Percentiles rank a stretch among this genome's conserved stretches.
phyloP scores from a whole-genome alignment of 2,888 invertebrate species.

The Synergus laeviventris region DNA sequence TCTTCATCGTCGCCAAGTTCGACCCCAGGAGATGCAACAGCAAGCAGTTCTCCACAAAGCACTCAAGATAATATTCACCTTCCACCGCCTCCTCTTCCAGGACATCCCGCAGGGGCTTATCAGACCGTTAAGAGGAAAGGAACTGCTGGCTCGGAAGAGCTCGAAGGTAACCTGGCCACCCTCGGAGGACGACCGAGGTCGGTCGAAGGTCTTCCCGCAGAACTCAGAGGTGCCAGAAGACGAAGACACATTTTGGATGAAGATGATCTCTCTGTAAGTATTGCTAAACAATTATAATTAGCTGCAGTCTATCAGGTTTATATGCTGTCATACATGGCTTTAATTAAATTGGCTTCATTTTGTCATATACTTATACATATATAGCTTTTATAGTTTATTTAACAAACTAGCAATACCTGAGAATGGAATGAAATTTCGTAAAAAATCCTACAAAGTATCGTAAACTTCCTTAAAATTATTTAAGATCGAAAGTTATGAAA shows the following conservation, averaged over 20 bases:
- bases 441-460: too few species aligned
- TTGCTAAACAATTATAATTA: background rate
- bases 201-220: slow-evolving; percentile 89
- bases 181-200: slow-evolving; percentile 92
- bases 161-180: slow-evolving; percentile 87
- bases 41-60: slow-evolving; percentile 79
- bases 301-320: too few species aligned
- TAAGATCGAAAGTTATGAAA: too few species aligned
- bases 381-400: too few species aligned
- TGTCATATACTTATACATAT: too few species aligned
- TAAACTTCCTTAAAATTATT: too few species aligned
- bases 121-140: slow-evolving; percentile 91
- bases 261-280: slow-evolving; percentile 65
- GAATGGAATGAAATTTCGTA: too few species aligned
- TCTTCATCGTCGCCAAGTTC: slow-evolving; percentile 83
- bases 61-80: slow-evolving; percentile 83
- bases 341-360: too few species aligned
- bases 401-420: too few species aligned
- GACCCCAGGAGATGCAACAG: slow-evolving; percentile 79
- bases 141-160: slow-evolving; percentile 81
- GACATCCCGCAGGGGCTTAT: slow-evolving; percentile 87
- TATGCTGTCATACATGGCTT: too few species aligned
- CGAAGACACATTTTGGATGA: slow-evolving; percentile 78
- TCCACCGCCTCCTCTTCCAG: slow-evolving; percentile 88
- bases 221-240: slow-evolving; percentile 85